Evolutionary conservation across 2,888 invertebrate genomes (phyloP), one percentile per base, ranked within the genome.

Genomic region (Eupithecia pulchellata): DNA sequence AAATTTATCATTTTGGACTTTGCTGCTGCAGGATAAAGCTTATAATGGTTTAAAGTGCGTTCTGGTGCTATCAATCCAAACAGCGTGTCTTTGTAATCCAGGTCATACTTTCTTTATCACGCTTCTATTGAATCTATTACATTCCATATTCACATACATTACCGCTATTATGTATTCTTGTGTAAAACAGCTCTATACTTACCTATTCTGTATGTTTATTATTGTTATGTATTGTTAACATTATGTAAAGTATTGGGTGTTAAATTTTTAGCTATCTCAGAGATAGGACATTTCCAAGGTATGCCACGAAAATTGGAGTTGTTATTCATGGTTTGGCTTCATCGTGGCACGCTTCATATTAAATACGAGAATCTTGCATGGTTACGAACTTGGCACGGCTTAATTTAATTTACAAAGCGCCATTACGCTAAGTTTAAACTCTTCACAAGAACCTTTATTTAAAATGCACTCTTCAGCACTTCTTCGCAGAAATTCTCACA

Each of bases 281-380:
- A 96, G 97, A 97, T 96, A 96, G 98, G 97, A 98, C 98, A 82
- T 98, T 97, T 93, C 97, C 97, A 96, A 98, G 98, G 97, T 97
- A 97, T 92, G 96, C 93, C 86, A 86, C 85, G 55, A 83, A 80
- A 78, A 82, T 85, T 85, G 82, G 83, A 83, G 83, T 85, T 86
- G 89, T 82, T 88, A 83, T 69, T 70, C 64, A 85, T 88, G 86
- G 89, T 84, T 89, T 90, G 76, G 92, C 92, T 92, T 92, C 86
- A 75, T 89, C 81, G 91, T 91, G 92, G 90, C 91, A 92, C 92
- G 93, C 93, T 92, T 91, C 80, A 84, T 77, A 78, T 8, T 30
- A 78, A 75, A 78, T 78, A 66, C 57, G 64, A 52, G 57, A 9
- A 62, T 36, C 57, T 36, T 89, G 93, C 93, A 93, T 93, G 93